Conservation (phyloP, 2,888 invertebrate genomes). For the Eupithecia vulgata region DNA sequence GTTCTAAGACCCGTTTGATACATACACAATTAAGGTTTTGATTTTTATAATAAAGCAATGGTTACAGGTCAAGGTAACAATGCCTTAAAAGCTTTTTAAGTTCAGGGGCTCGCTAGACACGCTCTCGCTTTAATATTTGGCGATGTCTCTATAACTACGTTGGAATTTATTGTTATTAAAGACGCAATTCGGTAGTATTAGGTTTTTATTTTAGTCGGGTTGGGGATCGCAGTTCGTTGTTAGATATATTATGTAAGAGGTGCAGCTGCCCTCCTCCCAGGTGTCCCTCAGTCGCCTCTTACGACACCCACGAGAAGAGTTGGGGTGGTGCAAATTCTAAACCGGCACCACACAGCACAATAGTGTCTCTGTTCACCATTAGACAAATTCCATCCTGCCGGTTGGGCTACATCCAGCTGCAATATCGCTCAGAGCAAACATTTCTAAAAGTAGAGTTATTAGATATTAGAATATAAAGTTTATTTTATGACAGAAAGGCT, state of each 20-base stretch:
- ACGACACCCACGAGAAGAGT: too few relatives aligned
- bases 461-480: not conserved
- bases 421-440: not conserved
- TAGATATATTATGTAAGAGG: too few relatives aligned
- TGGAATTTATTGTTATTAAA: constrained; percentile 6
- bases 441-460: not conserved
- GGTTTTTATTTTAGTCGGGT: too few relatives aligned
- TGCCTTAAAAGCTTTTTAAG: not conserved
- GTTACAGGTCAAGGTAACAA: not conserved
- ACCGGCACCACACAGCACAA: too few relatives aligned
- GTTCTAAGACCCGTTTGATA: not conserved
- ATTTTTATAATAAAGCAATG: not conserved
- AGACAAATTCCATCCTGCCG: too few relatives aligned
- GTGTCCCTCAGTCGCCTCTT: too few relatives aligned
- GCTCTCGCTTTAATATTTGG: constrained; percentile 1
- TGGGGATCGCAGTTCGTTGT: too few relatives aligned
- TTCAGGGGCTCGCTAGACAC: constrained; percentile 16
- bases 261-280: too few relatives aligned
- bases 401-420: too few relatives aligned
- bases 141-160: constrained; percentile 4
- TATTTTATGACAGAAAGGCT: too few relatives aligned
- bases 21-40: not conserved
- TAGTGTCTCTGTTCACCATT: too few relatives aligned
- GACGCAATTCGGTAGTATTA: constrained; percentile 3
- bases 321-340: too few relatives aligned